These are phyloP conservation scores for Lasioglossum baleicum DNA, from an alignment of 1,140 invertebrate genomes.

Conservation along the genomic window DNA sequence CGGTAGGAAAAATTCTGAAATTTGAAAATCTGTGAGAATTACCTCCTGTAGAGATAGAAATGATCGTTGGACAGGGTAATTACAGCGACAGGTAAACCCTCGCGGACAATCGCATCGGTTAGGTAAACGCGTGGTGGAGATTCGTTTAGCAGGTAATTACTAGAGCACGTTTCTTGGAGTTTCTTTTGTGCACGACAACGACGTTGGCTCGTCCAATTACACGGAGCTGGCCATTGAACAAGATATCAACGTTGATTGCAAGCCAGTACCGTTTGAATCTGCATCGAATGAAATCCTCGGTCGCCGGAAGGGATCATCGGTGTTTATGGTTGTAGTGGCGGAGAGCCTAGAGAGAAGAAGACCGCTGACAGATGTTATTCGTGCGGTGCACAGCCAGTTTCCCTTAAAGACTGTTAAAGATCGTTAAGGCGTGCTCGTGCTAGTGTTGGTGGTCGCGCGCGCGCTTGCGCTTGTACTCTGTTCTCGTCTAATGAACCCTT, in stretches of 20 bases:
- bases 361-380: conserved; percentile 23
- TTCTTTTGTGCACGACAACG: no score
- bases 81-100: not conserved
- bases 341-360: no score
- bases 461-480: not conserved
- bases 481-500: conserved; percentile 47
- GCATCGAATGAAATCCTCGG: not conserved
- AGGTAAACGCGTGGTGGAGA: not conserved
- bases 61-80: not conserved
- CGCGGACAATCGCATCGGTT: not conserved
- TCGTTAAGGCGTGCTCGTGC: not conserved
- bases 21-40: no score
- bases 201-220: not conserved
- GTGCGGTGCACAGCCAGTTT: conserved; percentile 1
- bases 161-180: no score
- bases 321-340: conserved; percentile 5
- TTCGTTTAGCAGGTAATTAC: no score
- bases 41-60: no score
- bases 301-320: conserved; percentile 1
- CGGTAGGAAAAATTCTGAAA: no score
- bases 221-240: not conserved
- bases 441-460: not conserved
- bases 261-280: not conserved
- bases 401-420: conserved; percentile 17
- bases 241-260: not conserved